Evolutionary conservation across 2,797 vertebrate species (phyloP).

Genomic region (Coregonus sp.): DNA sequence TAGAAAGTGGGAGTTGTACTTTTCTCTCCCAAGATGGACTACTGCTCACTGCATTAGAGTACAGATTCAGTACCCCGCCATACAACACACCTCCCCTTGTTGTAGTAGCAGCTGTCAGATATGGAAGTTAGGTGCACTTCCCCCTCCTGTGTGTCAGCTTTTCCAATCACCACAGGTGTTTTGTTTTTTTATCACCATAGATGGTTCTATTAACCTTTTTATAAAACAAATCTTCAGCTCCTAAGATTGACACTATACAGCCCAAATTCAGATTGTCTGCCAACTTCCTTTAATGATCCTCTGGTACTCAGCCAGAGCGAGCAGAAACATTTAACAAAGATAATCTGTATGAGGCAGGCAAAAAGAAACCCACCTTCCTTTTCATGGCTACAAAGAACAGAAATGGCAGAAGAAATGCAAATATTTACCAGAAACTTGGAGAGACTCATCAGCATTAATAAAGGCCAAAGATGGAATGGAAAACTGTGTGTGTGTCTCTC

Average conservation of each 20-base stretch:
- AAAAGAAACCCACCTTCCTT: constrained; percentile 20
- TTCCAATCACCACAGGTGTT: neutral
- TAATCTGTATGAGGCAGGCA: constrained; percentile 27
- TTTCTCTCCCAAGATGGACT: constrained; percentile 39
- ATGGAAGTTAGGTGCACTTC: neutral
- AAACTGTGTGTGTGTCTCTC: constrained; percentile 48
- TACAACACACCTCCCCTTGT: neutral
- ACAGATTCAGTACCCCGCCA: too few species aligned
- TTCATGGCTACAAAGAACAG: constrained; percentile 64
- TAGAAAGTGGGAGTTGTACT: constrained; percentile 18
- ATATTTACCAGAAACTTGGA: constrained; percentile 69
- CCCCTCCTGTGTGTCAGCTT: neutral
- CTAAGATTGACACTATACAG: too few species aligned
- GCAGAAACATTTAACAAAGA: constrained; percentile 9
- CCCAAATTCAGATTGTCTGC: neutral
- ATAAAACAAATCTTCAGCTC: too few species aligned
- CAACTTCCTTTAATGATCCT: neutral
- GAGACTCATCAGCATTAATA: constrained; percentile 47
- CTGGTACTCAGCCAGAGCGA: neutral
- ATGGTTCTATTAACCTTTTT: neutral
- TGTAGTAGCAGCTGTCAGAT: neutral
- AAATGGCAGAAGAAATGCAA: constrained; percentile 63
- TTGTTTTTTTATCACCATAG: neutral
- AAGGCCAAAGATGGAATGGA: constrained; percentile 73
- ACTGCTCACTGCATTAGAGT: neutral